Evolutionary conservation across 2,797 vertebrate species (phyloP).

Genomic region (Cynodonichthys magdalenae): DNA sequence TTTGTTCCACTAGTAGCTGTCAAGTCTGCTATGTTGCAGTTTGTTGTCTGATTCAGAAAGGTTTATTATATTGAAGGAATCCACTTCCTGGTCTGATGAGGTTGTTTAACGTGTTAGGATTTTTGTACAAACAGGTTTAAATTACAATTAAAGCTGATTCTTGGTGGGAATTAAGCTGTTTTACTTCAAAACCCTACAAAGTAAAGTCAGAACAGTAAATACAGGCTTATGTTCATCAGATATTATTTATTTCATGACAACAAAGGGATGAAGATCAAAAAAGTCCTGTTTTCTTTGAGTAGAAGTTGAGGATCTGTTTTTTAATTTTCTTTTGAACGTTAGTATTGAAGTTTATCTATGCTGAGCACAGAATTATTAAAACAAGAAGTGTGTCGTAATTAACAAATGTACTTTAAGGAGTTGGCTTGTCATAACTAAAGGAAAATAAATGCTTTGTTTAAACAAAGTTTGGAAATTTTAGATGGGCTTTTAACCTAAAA

Average conservation of each 20-base stretch:
- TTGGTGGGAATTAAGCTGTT: constrained; percentile 7
- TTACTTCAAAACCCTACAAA: constrained; percentile 11
- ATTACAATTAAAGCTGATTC: constrained; percentile 15
- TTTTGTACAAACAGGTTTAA: constrained; percentile 24
- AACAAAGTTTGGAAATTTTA: no score
- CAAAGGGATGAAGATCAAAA: constrained; percentile 16
- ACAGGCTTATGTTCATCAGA: constrained; percentile 19
- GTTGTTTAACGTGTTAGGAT: neutral
- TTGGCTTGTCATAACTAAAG: no score
- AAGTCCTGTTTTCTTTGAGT: constrained; percentile 7
- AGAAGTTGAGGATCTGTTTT: neutral
- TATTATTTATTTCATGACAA: constrained; percentile 7
- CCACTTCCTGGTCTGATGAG: no score
- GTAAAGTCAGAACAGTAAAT: constrained; percentile 7
- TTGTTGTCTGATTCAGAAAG: neutral
- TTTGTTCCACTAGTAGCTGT: neutral
- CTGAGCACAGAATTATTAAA: constrained; percentile 8
- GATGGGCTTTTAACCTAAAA: no score
- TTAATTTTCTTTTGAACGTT: neutral
- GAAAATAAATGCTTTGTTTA: no score
- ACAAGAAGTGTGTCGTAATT: neutral
- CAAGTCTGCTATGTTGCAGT: neutral
- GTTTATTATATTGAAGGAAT: constrained; percentile 1
- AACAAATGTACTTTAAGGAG: no score
- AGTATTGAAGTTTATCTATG: neutral